phyloP scores from a whole-genome alignment of 2,888 invertebrate species.

The Cephus sareptanus region DNA sequence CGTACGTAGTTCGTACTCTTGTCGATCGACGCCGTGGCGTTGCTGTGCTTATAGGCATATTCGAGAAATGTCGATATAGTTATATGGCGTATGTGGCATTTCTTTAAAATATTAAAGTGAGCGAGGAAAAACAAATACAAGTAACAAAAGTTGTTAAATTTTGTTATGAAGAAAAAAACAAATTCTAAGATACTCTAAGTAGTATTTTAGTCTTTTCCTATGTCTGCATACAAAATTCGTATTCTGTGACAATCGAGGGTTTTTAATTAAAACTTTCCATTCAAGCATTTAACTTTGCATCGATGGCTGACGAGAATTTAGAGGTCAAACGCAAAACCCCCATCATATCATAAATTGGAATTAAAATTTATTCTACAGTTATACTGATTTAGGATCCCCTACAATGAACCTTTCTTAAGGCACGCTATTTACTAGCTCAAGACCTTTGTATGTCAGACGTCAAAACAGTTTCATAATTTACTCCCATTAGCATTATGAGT shows the following conservation, averaged over 20 bases:
- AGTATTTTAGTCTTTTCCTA: not conserved
- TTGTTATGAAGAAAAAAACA: not conserved
- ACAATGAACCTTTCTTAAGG: not conserved
- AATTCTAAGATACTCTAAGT: not conserved
- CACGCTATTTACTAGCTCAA: not conserved
- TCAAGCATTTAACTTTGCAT: not conserved
- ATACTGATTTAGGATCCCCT: not conserved
- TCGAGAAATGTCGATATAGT: not conserved
- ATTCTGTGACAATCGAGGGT: not conserved
- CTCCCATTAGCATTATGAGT: not conserved
- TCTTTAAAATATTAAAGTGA: not conserved
- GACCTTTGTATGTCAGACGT: not conserved
- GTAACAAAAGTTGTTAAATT: not conserved
- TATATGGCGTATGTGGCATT: not conserved
- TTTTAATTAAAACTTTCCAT: not conserved
- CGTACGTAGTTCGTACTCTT: not conserved
- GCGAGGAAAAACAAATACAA: no score
- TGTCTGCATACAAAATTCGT: not conserved
- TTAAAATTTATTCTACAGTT: not conserved
- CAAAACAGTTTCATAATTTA: not conserved
- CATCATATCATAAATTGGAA: not conserved
- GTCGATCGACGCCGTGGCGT: not conserved
- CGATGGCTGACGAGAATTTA: not conserved
- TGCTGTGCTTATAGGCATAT: not conserved
- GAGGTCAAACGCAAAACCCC: not conserved